Conservation (phyloP, 2,888 invertebrate species). For the Incurvaria masculella region DNA sequence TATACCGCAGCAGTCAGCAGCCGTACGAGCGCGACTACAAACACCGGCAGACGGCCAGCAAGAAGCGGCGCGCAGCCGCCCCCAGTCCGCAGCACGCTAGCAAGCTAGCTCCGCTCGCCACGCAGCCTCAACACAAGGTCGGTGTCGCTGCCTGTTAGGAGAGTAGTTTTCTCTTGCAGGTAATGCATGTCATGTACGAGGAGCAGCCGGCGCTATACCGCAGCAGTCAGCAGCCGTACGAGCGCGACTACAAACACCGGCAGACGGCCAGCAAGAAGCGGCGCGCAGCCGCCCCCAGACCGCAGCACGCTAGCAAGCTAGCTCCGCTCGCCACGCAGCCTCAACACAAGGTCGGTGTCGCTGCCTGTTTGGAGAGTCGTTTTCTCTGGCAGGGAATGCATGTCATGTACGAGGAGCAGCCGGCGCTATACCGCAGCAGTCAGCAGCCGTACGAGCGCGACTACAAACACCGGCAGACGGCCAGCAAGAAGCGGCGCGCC, state of each 20-base stretch:
- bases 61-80: conserved; percentile 45
- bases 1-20: conserved; percentile 48
- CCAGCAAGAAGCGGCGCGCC: conserved; percentile 37
- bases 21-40: conserved; percentile 29
- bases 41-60: conserved; percentile 42
- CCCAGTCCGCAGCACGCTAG: conserved; percentile 19
- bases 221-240: conserved; percentile 39
- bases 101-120: not conserved
- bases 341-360: not conserved
- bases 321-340: not conserved
- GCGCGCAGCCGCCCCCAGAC: conserved; percentile 26
- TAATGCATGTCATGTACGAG: conserved; percentile 87
- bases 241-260: conserved; percentile 34
- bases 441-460: conserved; percentile 33
- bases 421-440: conserved; percentile 47
- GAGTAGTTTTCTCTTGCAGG: conserved; percentile 53
- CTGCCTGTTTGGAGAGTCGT: not conserved
- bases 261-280: conserved; percentile 37
- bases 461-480: conserved; percentile 31
- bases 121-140: not conserved
- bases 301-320: not conserved
- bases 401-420: conserved; percentile 76
- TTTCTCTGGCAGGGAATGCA: conserved; percentile 64
- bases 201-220: conserved; percentile 47
- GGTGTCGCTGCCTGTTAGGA: too few species aligned